Percentiles rank a stretch among this genome's conserved stretches.
Conservation (phyloP, 2,888 invertebrate genomes). For the Saturnia japonica region DNA sequence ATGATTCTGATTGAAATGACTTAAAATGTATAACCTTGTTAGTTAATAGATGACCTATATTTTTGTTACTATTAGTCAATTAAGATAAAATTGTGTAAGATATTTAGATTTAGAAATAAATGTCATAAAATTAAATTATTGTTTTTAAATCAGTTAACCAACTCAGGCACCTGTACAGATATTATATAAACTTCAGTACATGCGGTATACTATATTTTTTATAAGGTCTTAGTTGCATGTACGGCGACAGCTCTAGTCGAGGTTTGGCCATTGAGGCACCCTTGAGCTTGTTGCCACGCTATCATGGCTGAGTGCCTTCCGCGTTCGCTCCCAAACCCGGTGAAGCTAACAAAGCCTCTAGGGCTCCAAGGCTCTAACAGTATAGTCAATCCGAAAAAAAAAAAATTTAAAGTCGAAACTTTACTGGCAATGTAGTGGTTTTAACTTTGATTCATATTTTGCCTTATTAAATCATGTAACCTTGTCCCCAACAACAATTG, state of each 20-base stretch:
- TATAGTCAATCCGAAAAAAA: too few species aligned
- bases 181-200: neutral
- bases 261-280: too few species aligned
- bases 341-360: too few species aligned
- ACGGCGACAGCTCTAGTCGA: too few species aligned
- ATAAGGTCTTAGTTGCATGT: too few species aligned
- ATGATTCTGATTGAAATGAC: conserved; percentile 12
- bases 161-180: neutral
- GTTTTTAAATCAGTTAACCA: conserved; percentile 40
- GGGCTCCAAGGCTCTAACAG: too few species aligned
- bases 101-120: conserved; percentile 73
- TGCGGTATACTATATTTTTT: neutral
- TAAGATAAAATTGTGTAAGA: conserved; percentile 66
- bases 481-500: too few species aligned
- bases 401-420: too few species aligned
- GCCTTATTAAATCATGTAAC: neutral
- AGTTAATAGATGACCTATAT: conserved; percentile 70
- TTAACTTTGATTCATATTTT: neutral
- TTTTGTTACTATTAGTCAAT: conserved; percentile 73
- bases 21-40: conserved; percentile 32
- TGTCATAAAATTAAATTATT: conserved; percentile 55
- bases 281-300: too few species aligned
- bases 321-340: too few species aligned
- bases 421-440: neutral
- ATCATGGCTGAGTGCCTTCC: too few species aligned